Conservation (phyloP, 2,113 vertebrate genomes). For the Myiagra hebetior region DNA sequence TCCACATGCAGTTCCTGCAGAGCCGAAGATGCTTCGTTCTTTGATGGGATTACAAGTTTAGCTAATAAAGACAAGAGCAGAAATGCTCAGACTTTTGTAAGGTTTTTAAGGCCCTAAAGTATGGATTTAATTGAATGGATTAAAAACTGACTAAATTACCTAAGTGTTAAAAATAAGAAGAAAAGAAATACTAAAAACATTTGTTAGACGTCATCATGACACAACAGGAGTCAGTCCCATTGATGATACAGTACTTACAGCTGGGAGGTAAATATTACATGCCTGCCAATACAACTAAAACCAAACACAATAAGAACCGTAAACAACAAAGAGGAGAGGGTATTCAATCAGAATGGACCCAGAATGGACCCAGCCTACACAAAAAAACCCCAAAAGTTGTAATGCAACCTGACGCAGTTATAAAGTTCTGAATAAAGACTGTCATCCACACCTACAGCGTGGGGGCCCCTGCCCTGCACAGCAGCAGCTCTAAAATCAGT, state of each 20-base stretch:
- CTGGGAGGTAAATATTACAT: background rate
- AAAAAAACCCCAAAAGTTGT: background rate
- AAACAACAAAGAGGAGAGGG: background rate
- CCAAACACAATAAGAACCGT: background rate
- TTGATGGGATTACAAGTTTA: background rate
- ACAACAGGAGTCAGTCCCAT: background rate
- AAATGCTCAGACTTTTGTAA: background rate
- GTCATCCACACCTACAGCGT: background rate
- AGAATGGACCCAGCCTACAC: background rate
- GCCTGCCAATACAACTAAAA: background rate
- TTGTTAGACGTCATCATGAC: background rate
- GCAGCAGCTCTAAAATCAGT: background rate
- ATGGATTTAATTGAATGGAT: background rate
- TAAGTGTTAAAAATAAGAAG: background rate
- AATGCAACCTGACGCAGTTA: background rate
- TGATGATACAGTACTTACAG: background rate
- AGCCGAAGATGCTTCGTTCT: background rate
- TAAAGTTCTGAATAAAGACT: background rate
- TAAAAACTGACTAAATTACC: background rate
- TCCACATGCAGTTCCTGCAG: background rate
- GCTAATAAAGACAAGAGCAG: background rate
- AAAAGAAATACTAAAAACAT: background rate
- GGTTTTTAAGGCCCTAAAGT: background rate
- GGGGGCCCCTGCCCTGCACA: background rate
- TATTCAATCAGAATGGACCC: background rate